Evolutionary conservation across 2,888 invertebrate genomes (phyloP).

Genomic region (Dryocosmus kuriphilus): DNA sequence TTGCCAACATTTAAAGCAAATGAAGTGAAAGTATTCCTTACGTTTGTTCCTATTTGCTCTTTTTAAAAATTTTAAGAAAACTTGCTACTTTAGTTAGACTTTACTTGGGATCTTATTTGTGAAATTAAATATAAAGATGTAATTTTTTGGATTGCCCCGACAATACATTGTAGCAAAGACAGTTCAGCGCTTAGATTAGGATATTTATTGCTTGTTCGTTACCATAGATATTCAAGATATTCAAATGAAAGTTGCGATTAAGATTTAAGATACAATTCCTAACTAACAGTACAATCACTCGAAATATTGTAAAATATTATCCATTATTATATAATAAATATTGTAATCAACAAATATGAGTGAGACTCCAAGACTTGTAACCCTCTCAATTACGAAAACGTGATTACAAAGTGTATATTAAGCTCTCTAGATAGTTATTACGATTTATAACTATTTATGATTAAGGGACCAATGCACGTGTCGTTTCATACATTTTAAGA

Average conservation of each 20-base stretch:
- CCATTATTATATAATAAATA: background rate
- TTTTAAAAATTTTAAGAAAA: too few relatives aligned
- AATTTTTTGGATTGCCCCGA: background rate
- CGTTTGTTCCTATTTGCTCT: too few relatives aligned
- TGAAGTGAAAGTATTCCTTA: too few relatives aligned
- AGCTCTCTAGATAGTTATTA: background rate
- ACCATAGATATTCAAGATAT: background rate
- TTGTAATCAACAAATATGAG: background rate
- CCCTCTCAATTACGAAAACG: background rate
- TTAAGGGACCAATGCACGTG: background rate
- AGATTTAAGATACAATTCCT: background rate
- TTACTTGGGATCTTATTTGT: too few relatives aligned
- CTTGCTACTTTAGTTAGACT: too few relatives aligned
- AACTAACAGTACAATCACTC: background rate
- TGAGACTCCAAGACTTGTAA: slow-evolving; percentile 28
- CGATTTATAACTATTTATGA: background rate
- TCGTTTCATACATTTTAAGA: background rate
- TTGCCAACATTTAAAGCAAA: too few relatives aligned
- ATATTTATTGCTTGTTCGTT: slow-evolving; percentile 13
- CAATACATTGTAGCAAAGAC: slow-evolving; percentile 1
- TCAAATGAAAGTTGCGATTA: background rate
- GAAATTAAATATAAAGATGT: background rate
- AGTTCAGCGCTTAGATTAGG: slow-evolving; percentile 14
- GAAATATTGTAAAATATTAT: background rate
- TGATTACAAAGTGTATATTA: background rate